phyloP scores from a whole-genome alignment of 2,888 invertebrate genomes.

The Rhopalosiphum nymphaeae region DNA sequence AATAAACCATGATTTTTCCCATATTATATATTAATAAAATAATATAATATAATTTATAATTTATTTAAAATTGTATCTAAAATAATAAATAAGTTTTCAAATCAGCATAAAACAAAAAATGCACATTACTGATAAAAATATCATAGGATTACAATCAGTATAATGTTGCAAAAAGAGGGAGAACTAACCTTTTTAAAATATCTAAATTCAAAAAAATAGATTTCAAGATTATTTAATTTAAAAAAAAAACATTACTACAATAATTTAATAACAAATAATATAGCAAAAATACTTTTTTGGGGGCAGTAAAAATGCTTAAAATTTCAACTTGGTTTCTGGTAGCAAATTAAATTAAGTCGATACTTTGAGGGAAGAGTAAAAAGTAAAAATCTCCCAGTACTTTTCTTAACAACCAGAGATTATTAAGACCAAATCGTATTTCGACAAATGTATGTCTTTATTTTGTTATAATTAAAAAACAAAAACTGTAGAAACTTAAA shows the following conservation, averaged over 20 bases:
- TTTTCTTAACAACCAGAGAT: no score
- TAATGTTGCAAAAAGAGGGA: neutral
- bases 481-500: no score
- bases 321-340: no score
- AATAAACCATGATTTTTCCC: neutral
- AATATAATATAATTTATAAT: no score
- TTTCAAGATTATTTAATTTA: neutral
- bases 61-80: neutral
- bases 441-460: no score
- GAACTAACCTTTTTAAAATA: neutral
- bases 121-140: neutral
- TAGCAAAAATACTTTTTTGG: neutral
- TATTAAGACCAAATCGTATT: no score
- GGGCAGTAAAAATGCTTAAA: no score
- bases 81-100: neutral
- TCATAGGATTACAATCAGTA: no score
- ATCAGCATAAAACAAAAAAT: neutral
- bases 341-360: no score
- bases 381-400: no score
- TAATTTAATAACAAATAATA: neutral
- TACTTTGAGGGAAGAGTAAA: no score
- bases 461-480: no score
- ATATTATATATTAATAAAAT: neutral
- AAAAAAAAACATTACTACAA: neutral
- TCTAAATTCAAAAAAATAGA: neutral